phyloP scores from a whole-genome alignment of 2,113 vertebrate genomes.

The Andinoacara biseriatus region DNA sequence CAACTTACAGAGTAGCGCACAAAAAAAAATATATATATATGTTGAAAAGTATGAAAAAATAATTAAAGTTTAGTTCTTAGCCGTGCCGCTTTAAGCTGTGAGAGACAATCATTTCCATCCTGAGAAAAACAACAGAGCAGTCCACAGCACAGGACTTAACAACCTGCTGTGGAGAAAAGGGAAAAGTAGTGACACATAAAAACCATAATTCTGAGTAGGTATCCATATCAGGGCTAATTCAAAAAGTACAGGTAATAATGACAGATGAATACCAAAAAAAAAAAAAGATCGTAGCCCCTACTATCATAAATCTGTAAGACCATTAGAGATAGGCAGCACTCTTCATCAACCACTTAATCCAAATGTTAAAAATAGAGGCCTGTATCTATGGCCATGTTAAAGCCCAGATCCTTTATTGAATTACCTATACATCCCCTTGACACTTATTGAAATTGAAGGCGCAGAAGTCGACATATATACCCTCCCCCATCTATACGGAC shows the following conservation, averaged over 20 bases:
- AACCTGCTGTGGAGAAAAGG: background rate
- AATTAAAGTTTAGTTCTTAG: background rate
- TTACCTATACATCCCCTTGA: constrained; percentile 34
- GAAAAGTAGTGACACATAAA: background rate
- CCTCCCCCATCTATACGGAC: constrained; percentile 15
- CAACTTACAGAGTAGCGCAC: constrained; percentile 1
- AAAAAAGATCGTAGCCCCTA: background rate
- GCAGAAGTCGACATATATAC: background rate
- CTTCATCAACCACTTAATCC: constrained; percentile 48
- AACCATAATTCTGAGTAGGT: background rate
- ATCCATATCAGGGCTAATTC: background rate
- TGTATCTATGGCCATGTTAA: background rate
- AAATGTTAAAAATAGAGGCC: constrained; percentile 27
- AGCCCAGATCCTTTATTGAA: constrained; percentile 48
- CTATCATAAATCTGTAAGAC: constrained; percentile 13
- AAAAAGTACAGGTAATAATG: background rate
- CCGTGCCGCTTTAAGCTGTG: background rate
- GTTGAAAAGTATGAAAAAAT: constrained; percentile 23
- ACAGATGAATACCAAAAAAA: constrained; percentile 21
- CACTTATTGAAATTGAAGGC: constrained; percentile 52
- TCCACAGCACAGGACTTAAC: background rate
- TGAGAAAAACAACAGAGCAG: constrained; percentile 1
- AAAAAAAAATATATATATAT: background rate
- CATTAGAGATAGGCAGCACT: background rate
- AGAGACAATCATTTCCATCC: constrained; percentile 34